Percentiles rank a stretch among this genome's conserved stretches.
phyloP scores from a whole-genome alignment of 2,888 invertebrate species.

The Drosophila demipolita region DNA sequence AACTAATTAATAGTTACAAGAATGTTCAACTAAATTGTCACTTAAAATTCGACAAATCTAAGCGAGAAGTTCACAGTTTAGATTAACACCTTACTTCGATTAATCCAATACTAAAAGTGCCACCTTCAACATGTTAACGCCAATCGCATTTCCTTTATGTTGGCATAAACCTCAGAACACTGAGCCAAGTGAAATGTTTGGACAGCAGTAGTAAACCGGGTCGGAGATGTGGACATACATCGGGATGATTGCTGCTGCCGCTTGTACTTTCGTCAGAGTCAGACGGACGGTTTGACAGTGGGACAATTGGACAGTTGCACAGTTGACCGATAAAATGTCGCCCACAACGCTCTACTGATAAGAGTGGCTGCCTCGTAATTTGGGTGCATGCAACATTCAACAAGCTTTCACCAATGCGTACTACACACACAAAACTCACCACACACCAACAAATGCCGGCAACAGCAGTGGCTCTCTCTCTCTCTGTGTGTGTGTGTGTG shows the following conservation, averaged over 20 bases:
- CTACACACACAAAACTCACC: slow-evolving; percentile 55
- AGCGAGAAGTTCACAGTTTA: neutral
- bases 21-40: neutral
- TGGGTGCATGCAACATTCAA: slow-evolving; percentile 44
- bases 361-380: slow-evolving; percentile 29
- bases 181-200: slow-evolving; percentile 3
- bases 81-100: neutral
- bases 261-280: slow-evolving; percentile 23
- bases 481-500: slow-evolving; percentile 9
- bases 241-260: neutral
- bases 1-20: neutral
- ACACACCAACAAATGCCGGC: slow-evolving; percentile 75
- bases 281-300: neutral
- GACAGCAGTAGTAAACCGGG: neutral
- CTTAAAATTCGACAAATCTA: neutral
- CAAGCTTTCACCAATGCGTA: slow-evolving; percentile 69
- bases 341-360: slow-evolving; percentile 62
- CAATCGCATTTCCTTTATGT: neutral
- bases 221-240: neutral
- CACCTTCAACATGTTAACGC: neutral
- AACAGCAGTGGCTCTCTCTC: slow-evolving; percentile 9
- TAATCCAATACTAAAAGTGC: neutral
- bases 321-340: slow-evolving; percentile 22
- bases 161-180: neutral
- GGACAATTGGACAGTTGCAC: slow-evolving; percentile 13